Base-by-base conservation (phyloP, 23 tunicate genomes). In the Ciona savignyi region DNA sequence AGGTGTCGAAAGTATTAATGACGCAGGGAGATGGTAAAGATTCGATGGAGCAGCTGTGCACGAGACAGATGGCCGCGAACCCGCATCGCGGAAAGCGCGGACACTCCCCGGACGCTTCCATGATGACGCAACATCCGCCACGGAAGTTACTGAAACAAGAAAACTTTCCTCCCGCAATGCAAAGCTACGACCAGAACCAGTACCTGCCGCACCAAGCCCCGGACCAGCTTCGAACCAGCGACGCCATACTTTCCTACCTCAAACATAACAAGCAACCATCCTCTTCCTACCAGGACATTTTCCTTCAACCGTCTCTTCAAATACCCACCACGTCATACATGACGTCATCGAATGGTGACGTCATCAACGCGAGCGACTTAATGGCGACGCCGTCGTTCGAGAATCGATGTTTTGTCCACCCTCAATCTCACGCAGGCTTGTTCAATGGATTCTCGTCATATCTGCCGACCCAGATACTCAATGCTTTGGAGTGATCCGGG, bases 311-410 rank as follows among this genome's bases (percentile, higher is more conserved):
- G 74, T 32, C 63, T 33, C 63, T 80, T 25, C 84, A 71, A 31
- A 63, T 70, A 60, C 34, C 77, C 20, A 4, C 82, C 2, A 4
- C 72, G 20, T 78, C 83, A 51, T 49, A 33, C 51, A 29, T 70
- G 74, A 70, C 74, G 74, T 70, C 74, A 70, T 70, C 74, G 51
- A 49, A 49, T 20, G 74, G 56, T 20, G 51, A 32, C 32, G 24
- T 32, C 35, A 34, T 70, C 27, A 32, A 68, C 22, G n/a, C 65
- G 19, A 23, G 67, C 63, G 78, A 81, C 28, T 33, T 81, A 35
- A 34, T 73, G 66, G 33, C 66, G 85, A 81, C 85, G 66, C 85
- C 85, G 70, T 65, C 76, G 27, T 66, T 81, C 25, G 78, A 81
- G 20, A 70, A 48, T 62, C 77, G 27, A 29, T 34, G 25, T 33